Base-by-base conservation (phyloP, 2,113 vertebrate species). In the Phrynosoma blainvillii region DNA sequence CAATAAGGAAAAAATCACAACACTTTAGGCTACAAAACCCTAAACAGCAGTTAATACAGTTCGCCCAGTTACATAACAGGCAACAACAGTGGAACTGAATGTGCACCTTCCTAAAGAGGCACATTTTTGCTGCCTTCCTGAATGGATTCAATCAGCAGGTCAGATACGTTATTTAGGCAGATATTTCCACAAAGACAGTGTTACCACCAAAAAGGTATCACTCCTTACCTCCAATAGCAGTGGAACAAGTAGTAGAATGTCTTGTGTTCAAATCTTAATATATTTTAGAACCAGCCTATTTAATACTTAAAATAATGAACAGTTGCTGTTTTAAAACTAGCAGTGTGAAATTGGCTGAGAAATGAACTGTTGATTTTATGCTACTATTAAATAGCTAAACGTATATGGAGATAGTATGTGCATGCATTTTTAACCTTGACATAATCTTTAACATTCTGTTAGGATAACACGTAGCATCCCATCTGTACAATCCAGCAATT, bases 401-500 rank as follows among this genome's bases (percentile, higher is more conserved):
- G 14, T 62, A 90, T 90, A 92, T 79, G 88, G 90, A 85, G 78
- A 90, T 91, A 85, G 92, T 89, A 94, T 89, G 90, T 91, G 87
- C 89, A 82, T 91, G 54, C 93, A 74, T 77, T 91, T 95, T 92
- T 73, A 94, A 95, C 93, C 92, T 94, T 92, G 91, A 91, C 78
- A 66, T 95, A 94, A 95, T 92, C 92, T 95, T 94, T 91, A 90
- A 88, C 88, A 91, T 91, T 92, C 90, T 93, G 90, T 94, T 93
- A 94, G 90, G 83, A 90, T 94, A 92, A 94, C 94, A 93, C 94
- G 95, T 95, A 93, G 91, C 92, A 92, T 93, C 94, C 94, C 94
- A 93, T 94, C 93, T 95, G 94, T 93, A 94, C 91, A 89, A 94
- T 90, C 94, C 90, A 88, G 94, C 78, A 81, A 92, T 92, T 85